These are phyloP conservation scores for Nasua narica DNA, from an alignment of 2,797 vertebrate species.

Conservation along the genomic window DNA sequence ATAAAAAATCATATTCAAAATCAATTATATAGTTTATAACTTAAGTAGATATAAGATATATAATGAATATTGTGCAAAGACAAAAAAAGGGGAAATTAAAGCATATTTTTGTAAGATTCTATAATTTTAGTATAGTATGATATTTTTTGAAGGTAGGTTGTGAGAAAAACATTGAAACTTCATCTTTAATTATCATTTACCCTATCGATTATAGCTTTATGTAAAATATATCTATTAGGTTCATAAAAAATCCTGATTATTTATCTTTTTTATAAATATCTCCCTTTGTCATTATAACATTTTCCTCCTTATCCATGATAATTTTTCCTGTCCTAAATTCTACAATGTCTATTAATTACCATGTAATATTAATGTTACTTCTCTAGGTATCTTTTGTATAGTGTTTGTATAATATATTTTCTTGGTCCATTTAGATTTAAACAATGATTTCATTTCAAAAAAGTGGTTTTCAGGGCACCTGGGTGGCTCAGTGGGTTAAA, in stretches of 20 bases:
- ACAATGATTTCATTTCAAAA: not conserved
- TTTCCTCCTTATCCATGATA: not conserved
- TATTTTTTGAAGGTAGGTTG: not conserved
- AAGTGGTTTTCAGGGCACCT: not conserved
- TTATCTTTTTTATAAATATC: not conserved
- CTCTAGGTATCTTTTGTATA: not conserved
- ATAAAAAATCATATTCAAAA: not conserved
- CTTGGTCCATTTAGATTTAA: not conserved
- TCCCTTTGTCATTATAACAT: not conserved
- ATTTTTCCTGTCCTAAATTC: not conserved
- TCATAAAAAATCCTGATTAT: not conserved
- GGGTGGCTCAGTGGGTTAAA: no score
- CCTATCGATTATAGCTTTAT: not conserved
- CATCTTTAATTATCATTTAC: not conserved
- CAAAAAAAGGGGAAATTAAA: not conserved
- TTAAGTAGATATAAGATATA: not conserved
- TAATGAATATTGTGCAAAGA: not conserved
- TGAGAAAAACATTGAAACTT: not conserved
- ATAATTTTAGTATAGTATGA: not conserved
- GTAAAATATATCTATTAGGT: not conserved
- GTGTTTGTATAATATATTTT: not conserved
- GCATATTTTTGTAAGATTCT: not conserved
- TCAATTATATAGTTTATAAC: not conserved
- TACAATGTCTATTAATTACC: not conserved
- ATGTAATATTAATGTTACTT: not conserved